Evolutionary conservation across 37 sponge, comb jelly and placozoan species (phyloP).

Genomic region (Tethya wilhelma): DNA sequence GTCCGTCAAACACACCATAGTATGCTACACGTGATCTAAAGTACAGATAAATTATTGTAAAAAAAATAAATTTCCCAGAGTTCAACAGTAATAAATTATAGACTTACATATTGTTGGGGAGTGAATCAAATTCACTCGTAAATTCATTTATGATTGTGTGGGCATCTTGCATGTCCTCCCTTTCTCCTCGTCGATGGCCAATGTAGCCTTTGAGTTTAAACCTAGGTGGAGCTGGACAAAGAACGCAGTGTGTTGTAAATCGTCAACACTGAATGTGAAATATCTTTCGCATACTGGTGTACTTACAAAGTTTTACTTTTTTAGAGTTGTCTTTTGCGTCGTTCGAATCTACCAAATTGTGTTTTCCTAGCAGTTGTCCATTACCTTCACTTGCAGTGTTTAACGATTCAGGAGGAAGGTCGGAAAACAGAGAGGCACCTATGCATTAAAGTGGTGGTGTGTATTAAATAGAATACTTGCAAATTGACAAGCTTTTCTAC

Average conservation of each 20-base stretch:
- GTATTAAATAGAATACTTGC: slow-evolving; percentile 5
- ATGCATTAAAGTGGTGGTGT: neutral
- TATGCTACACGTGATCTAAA: slow-evolving; percentile 63
- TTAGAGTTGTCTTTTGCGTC: neutral
- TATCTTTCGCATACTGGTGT: neutral
- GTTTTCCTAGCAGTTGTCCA: neutral
- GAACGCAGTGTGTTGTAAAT: too few relatives aligned
- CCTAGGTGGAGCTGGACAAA: neutral
- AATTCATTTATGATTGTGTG: slow-evolving; percentile 68
- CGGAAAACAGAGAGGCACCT: neutral
- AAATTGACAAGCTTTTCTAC: too few relatives aligned
- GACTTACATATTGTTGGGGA: slow-evolving; percentile 41
- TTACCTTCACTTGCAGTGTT: neutral
- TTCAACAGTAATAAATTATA: neutral
- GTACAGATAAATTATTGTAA: neutral
- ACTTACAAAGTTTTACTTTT: neutral
- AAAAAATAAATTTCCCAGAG: neutral
- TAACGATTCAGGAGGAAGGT: neutral
- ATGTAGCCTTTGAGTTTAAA: slow-evolving; percentile 60
- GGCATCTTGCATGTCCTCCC: slow-evolving; percentile 93
- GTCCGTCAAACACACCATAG: slow-evolving; percentile 92
- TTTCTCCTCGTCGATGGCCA: slow-evolving; percentile 83
- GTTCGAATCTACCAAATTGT: neutral
- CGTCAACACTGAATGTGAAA: too few relatives aligned
- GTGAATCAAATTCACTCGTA: slow-evolving; percentile 18